Evolutionary conservation across 1,140 invertebrate genomes (phyloP), one percentile per base, ranked within the genome.

Genomic region (Cardiocondyla obscurior): DNA sequence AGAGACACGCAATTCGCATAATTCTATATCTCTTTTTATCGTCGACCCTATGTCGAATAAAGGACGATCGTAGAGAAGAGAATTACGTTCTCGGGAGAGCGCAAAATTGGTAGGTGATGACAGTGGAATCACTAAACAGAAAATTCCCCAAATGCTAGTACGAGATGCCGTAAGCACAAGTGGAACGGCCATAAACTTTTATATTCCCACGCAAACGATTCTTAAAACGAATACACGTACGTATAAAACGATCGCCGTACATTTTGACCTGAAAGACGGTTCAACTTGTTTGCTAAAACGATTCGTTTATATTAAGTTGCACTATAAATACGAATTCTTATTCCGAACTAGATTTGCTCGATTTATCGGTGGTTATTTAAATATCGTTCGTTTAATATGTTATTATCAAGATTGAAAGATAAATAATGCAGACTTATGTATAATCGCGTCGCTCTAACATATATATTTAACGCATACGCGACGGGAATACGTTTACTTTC

Each of bases 161-260:
- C 12, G 19, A 30, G n/a, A 49, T 60, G 22, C 70, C 57, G 33
- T 44, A 62, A 67, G 36, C 64, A 55, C 58, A 49, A 30, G 60
- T 25, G 46, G 12, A 12, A 62, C 67, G 51, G 76, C 74, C 65
- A 81, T 90, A 88, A 90, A 90, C 88, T 90, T 90, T 90, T 89
- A 90, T 86, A 90, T 90, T 90, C 86, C 79, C 85, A 87, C 90
- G 88, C 86, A 89, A 91, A 89, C 73, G 62, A 60, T 70, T 72
- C 84, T 88, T 85, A 85, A 88, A 85, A 81, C 76, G 82, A 84
- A 82, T 79, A 72, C 19, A 70, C 46, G 62, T 58, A 12, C 30
- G 42, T 51, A 70, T 44, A n/a, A 70, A 72, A 46, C 25, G 33
- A 22, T 42, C 64, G 51, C 42, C 81, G 28, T 36, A 12, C n/a